Base-by-base conservation (phyloP, 2,888 invertebrate species). In the Xestia c-nigrum region DNA sequence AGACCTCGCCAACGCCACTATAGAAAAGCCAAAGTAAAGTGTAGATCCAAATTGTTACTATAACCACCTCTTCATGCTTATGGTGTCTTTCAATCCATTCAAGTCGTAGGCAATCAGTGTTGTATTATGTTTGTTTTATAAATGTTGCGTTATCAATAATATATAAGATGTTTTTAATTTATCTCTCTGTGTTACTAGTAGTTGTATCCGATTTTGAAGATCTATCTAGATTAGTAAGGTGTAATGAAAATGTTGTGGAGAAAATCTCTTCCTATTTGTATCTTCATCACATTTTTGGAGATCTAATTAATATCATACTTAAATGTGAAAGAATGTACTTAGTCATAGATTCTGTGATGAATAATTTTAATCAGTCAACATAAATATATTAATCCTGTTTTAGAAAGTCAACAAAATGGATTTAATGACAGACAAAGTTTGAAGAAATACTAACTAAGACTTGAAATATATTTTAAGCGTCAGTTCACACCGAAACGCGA, bases 1-100 rank as follows among this genome's bases (percentile, higher is more conserved):
- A 55, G 99, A 99, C 94, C 97, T 99, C 81, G 98, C 99, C 55
- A 98, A 98, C 87, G 99, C 99, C 16, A 97, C 98, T 7, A 98
- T 99, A 91, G 98, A 98, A 89, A 97, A 97, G 89, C 97, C 97
- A 81, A 98, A 98, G 95, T 98, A 97, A 86, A 80, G 75, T 80
- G 72, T 75, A 80, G 57, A 73, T 79, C 63, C 57, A 57, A 83
- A 86, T 76, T 64, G 72, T 83, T 85, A 73, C 72, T 72, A 63
- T 57, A 61, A 68, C 84, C 84, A 80, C 70, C 67, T 76, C 73
- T 40, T 59, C 59, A 46, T n/a, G 74, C 81, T 80, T 86, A 72
- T 73, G 57, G 85, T 85, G 87, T 80, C 84, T 84, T 87, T 84
- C 72, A 88, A 88, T 87, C 84, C 89, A 88, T 88, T 76, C 66